Evolutionary conservation across 2,113 vertebrate genomes (phyloP), one percentile per base, ranked within the genome.

Genomic region (Cariama cristata): DNA sequence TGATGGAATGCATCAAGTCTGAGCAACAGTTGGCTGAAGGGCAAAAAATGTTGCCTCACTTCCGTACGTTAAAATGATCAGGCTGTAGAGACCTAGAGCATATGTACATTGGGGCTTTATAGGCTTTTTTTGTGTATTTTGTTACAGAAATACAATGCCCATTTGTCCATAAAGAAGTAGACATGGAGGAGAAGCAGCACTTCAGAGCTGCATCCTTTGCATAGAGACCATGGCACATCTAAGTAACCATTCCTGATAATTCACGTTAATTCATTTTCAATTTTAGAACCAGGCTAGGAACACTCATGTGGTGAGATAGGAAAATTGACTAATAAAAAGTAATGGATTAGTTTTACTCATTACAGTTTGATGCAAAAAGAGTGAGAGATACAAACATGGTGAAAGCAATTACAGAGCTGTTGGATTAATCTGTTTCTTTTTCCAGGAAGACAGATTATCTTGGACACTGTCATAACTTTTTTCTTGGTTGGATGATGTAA

Each of bases 121-220:
- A 35, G 63, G 33, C 35, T 72, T 8, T 62, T 15, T 9, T 44
- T 53, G 42, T 44, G 9, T 15, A 4, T 38, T 45, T 23, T 44
- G n/a, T 13, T 42, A 1, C 24, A 55, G 38, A 44, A 58, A 3
- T 11, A 5, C 6, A 10, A 2, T 30, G 55, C 20, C 27, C 30
- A 0, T 28, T 18, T 35, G 30, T 21, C 56, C 4, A 0, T 23
- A 6, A 38, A 32, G 49, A 28, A 2, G 15, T 8, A n/a, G 56
- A 21, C 4, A 0, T 12, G 33, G 30, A n/a, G 44, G 58, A 72
- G 80, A 14, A 52, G 79, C 53, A 64, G 75, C n/a, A 1, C 32
- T 16, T 28, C 14, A 44, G 42, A 40, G 49, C 28, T 47, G 47
- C n/a, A 8, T 22, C 63, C 30, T 50, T 23, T 6, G 11, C 50